Conservation (phyloP, 2,797 vertebrate species). For the Semaprochilodus insignis region DNA sequence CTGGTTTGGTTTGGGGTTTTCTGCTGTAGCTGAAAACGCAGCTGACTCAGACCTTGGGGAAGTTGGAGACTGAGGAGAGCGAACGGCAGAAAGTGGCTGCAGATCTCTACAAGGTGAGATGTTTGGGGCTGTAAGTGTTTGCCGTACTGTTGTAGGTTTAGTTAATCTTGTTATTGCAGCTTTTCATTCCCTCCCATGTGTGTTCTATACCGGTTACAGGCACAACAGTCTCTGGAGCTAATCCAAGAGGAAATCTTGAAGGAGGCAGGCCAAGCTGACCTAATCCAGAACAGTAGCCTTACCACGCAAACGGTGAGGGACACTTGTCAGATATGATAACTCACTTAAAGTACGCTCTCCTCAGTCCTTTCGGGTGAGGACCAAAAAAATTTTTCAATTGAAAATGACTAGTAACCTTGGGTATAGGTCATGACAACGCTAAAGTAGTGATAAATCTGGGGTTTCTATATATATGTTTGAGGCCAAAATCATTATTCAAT, state of each 20-base stretch:
- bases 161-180: not conserved
- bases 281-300: conserved; percentile 90
- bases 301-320: conserved; percentile 84
- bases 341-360: not conserved
- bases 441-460: no score
- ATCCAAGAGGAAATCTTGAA: conserved; percentile 93
- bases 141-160: not conserved
- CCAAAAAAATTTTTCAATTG: no score
- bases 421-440: no score
- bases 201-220: conserved; percentile 73
- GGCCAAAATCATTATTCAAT: no score
- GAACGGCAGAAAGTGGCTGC: conserved; percentile 91
- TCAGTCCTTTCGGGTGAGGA: not conserved
- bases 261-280: conserved; percentile 81
- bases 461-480: no score
- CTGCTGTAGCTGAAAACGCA: conserved; percentile 91
- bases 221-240: conserved; percentile 92
- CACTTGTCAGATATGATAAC: not conserved
- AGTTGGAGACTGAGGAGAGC: conserved; percentile 87
- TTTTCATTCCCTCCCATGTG: not conserved
- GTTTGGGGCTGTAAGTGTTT: not conserved
- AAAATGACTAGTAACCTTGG: no score
- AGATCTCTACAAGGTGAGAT: conserved; percentile 86
- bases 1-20: conserved; percentile 39
- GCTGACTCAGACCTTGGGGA: conserved; percentile 87